Percentiles rank a stretch among this genome's conserved stretches.
Conservation (phyloP, 30 jellyfish, hydroid and myxozoan genomes). For the Aurelia sp. region DNA sequence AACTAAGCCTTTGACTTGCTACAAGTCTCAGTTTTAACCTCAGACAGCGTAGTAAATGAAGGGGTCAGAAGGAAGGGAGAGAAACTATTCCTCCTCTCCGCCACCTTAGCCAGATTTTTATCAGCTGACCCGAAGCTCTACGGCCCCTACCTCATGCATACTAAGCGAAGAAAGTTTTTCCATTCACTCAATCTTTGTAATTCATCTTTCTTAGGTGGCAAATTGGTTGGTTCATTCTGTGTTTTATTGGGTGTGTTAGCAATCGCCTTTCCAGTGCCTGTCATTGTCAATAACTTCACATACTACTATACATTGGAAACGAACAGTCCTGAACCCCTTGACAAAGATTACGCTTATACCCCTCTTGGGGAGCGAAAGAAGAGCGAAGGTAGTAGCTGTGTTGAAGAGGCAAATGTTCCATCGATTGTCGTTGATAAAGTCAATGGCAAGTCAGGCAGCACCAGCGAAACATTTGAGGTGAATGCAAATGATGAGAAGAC, state of each 20-base stretch:
- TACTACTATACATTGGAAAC: slow-evolving; percentile 93
- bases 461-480: slow-evolving; percentile 8
- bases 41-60: too few relatives aligned
- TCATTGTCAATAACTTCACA: slow-evolving; percentile 93
- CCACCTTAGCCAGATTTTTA: too few relatives aligned
- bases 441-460: slow-evolving; percentile 45
- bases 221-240: slow-evolving; percentile 95
- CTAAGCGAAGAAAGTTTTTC: too few relatives aligned
- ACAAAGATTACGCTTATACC: slow-evolving; percentile 81
- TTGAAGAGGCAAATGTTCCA: slow-evolving; percentile 34
- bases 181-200: too few relatives aligned
- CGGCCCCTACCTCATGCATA: too few relatives aligned
- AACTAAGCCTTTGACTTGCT: too few relatives aligned
- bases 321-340: slow-evolving; percentile 94
- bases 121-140: too few relatives aligned
- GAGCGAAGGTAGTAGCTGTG: slow-evolving; percentile 24
- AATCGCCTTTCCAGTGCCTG: slow-evolving; percentile 97
- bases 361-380: slow-evolving; percentile 79
- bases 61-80: too few relatives aligned
- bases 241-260: slow-evolving; percentile 93
- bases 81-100: too few relatives aligned
- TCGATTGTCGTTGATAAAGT: slow-evolving; percentile 55
- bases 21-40: too few relatives aligned
- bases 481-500: slow-evolving; percentile 53
- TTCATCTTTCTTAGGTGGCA: slow-evolving; percentile 71